Conservation (phyloP, 2,797 vertebrate species). For the Pangasius larnaudii region DNA sequence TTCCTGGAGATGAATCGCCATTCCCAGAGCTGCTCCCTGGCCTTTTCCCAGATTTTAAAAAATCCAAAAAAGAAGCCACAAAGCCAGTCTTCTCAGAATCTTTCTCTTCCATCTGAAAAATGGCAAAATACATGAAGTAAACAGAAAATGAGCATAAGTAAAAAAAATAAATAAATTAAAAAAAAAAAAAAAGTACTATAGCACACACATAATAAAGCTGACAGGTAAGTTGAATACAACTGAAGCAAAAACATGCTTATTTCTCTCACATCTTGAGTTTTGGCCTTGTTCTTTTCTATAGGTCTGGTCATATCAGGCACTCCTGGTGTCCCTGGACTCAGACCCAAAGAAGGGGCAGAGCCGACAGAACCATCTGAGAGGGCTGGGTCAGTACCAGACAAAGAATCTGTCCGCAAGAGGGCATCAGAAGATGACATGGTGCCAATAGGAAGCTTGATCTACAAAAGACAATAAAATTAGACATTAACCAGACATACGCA, state of each 20-base stretch:
- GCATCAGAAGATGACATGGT: constrained; percentile 76
- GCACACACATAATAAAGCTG: neutral
- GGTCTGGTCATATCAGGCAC: constrained; percentile 83
- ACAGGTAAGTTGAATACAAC: neutral
- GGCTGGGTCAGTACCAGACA: constrained; percentile 81
- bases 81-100: constrained; percentile 90
- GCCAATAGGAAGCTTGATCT: constrained; percentile 81
- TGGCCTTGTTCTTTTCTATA: constrained; percentile 87
- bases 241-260: constrained; percentile 31
- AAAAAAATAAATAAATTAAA: neutral
- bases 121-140: neutral
- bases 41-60: constrained; percentile 90
- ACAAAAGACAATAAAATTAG: constrained; percentile 29
- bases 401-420: constrained; percentile 78
- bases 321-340: constrained; percentile 77
- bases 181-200: neutral
- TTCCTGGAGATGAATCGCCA: constrained; percentile 76
- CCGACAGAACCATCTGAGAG: constrained; percentile 81
- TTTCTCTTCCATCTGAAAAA: constrained; percentile 84
- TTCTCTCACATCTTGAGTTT: constrained; percentile 82
- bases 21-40: constrained; percentile 74
- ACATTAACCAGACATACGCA: neutral
- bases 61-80: constrained; percentile 92
- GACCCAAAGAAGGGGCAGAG: constrained; percentile 79
- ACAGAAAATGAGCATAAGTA: neutral